A percentile compares a stretch with the other conserved stretches of the same genome.
Evolutionary conservation across 2,888 invertebrate species (phyloP).

Genomic region (Acanthosepion pharaonis): DNA sequence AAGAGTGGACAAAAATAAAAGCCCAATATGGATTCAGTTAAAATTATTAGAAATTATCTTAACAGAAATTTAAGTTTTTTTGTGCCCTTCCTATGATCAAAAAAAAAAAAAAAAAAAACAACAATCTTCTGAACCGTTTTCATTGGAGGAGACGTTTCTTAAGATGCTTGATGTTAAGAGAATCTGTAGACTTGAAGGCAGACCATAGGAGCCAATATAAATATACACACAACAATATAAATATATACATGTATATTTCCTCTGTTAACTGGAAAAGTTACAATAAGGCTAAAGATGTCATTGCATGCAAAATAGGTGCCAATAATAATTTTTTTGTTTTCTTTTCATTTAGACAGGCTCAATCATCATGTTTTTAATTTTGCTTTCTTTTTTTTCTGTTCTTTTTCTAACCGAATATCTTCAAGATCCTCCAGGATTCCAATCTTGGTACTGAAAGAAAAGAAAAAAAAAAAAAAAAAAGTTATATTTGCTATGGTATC

Average conservation of each 20-base stretch:
- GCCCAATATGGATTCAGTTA: no score
- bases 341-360: neutral
- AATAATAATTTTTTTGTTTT: neutral
- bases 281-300: conserved; percentile 18
- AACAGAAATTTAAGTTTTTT: no score
- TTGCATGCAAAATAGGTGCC: conserved; percentile 16
- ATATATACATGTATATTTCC: neutral
- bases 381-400: conserved; percentile 67
- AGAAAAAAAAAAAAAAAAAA: neutral
- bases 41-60: no score
- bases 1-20: neutral
- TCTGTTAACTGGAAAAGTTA: neutral
- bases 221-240: neutral
- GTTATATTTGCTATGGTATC: neutral
- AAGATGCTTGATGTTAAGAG: neutral
- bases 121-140: neutral
- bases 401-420: conserved; percentile 88
- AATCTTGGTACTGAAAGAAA: conserved; percentile 74
- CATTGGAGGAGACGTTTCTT: neutral
- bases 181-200: neutral
- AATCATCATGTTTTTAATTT: neutral
- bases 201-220: neutral
- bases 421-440: conserved; percentile 94
- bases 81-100: neutral
- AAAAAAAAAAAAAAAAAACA: neutral